Evolutionary conservation across 2,797 vertebrate species (phyloP), one percentile per base, ranked within the genome.

Genomic region (Argya squamiceps): DNA sequence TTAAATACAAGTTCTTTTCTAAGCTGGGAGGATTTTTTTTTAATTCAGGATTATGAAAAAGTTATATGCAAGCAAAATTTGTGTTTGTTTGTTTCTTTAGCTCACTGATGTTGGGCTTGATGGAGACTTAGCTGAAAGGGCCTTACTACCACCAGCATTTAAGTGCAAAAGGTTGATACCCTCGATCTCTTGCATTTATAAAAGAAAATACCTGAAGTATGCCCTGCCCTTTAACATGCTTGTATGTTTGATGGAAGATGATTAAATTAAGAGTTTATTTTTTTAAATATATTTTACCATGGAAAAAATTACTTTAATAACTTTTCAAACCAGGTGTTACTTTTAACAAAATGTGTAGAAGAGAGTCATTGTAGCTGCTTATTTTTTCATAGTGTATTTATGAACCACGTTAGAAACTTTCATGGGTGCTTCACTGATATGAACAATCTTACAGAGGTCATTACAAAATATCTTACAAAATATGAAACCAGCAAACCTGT

Each of bases 231-330:
- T 96, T 92, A 90, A 85, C 77, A 87, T 43, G 78, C 96, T 96
- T 96, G 56, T 95, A 92, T 95, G 95, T 95, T 95, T 94, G 93
- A 93, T 94, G 93, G 96, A 93, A 97, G 91, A 96, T 96, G 89
- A 95, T 82, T 52, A 97, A 96, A 95, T 30, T 76, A 97, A 98
- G 95, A 98, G 97, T 98, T 98, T 98, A 98, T 98, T 98, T 98
- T 98, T 98, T 95, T 98, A 97, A 95, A 75, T 96, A 92, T 75
- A 95, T 97, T 98, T 97, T 84, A 95, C 96, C 92, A 92, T 96
- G 94, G 93, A 83, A 90, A 89, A 88, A 94, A 94, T 96, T 96
- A 90, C 92, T 96, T 96, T 96, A 95, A 78, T 95, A 96, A 96
- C 95, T 96, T 97, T 94, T 96, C 94, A 96, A 94, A 88, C 91